Percentiles rank a stretch among this genome's conserved stretches.
Evolutionary conservation across 2,113 vertebrate species (phyloP).

Genomic region (Hydrochoerus hydrochaeris): DNA sequence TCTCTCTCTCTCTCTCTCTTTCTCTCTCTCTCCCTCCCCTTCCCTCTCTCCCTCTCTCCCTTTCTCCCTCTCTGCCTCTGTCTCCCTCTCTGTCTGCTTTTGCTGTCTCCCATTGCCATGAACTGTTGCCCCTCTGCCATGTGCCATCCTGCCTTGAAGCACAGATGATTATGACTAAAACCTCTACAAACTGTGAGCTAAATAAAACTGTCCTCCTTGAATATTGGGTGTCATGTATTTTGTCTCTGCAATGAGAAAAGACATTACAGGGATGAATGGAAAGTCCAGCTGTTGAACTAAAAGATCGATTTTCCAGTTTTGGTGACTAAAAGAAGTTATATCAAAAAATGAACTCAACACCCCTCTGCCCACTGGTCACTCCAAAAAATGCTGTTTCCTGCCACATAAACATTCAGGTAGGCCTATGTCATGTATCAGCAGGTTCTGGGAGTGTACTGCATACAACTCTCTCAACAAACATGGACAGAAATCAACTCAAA

Average conservation of each 20-base stretch:
- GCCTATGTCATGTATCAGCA: neutral
- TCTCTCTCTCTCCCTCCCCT: no score
- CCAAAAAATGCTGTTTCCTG: neutral
- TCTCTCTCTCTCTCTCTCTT: no score
- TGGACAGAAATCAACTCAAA: neutral
- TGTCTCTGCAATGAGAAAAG: neutral
- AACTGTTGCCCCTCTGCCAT: neutral
- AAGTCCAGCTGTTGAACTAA: neutral
- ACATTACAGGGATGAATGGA: neutral
- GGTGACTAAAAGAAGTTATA: neutral
- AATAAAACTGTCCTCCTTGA: neutral
- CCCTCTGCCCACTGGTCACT: neutral
- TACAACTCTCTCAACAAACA: neutral
- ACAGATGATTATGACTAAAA: neutral
- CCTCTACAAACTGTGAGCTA: neutral
- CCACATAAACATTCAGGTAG: neutral
- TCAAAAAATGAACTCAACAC: neutral
- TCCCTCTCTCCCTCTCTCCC: no score
- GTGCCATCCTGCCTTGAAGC: neutral
- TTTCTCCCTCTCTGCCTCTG: no score
- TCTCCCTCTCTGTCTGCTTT: neutral
- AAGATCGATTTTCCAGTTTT: conserved; percentile 1
- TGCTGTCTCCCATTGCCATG: neutral
- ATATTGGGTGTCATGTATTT: neutral
- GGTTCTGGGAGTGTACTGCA: neutral